Base-by-base conservation (phyloP, 23 tunicate genomes). In the Trididemnum nubilum region DNA sequence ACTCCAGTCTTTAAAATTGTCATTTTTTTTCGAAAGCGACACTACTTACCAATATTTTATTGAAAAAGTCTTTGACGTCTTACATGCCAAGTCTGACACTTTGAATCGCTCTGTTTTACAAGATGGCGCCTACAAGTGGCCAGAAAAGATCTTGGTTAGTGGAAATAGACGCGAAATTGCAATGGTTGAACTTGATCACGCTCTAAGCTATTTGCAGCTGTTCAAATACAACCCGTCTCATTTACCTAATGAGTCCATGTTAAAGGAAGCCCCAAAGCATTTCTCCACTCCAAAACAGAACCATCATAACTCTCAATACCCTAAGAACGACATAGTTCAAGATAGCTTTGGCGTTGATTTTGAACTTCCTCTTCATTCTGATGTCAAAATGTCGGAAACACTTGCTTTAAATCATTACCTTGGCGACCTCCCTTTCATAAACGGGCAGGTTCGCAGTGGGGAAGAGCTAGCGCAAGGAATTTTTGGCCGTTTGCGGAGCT, bases 1-100 rank as follows among this genome's bases (percentile, higher is more conserved):
- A 12, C 12, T 67, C 15, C 5, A 37, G 2, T n/a, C 74, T 5
- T 33, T 67, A 5, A 9, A 32, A n/a, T 2, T n/a, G 3, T 9
- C 38, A 5, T 67, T 67, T 67, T 12, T 33, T 5, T 67, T 67
- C 33, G 98, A 87, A 79, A 57, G 72, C 21, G 93, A 84, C 40
- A 75, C 39, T 7, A n/a, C 4, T 30, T 93, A 82, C 37, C 92
- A 88, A 30, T 33, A 65, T 28, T 88, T 82, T 71, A 61, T 88
- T n/a, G 37, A 80, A 0, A 51, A 84, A 33, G 40, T 93, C 19
- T 81, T 87, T 38, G 87, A 80, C 34, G 71, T 93, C 1, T 34
- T 87, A 4, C 44, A 65, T 2, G 80, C 35, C 34, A 87, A 81
- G 35, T 54, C 78, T 0, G 52, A 25, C 32, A 24, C 85, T 24